Conservation (phyloP, 1,140 invertebrate species). For the Stenopsyche tienmushanensis region DNA sequence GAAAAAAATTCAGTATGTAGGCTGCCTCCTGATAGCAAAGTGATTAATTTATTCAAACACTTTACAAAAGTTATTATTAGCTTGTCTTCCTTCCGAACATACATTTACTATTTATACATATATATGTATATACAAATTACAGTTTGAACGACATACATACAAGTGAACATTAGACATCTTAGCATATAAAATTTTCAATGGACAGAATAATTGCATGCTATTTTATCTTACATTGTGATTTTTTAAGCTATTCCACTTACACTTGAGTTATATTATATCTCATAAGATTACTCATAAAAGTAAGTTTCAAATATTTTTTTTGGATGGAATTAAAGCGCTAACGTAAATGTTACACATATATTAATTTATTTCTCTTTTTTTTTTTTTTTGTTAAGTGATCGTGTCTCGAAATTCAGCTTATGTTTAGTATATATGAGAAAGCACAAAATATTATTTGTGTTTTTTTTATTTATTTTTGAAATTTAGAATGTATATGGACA, state of each 20-base stretch:
- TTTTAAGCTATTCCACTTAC: constrained; percentile 35
- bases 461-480: not conserved
- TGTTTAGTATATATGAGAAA: constrained; percentile 8
- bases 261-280: constrained; percentile 34
- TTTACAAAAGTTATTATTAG: not conserved
- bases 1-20: constrained; percentile 4
- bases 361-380: not conserved
- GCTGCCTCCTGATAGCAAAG: not conserved
- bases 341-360: constrained; percentile 29
- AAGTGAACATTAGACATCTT: constrained; percentile 26
- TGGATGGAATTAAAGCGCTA: constrained; percentile 41
- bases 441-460: constrained; percentile 24
- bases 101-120: constrained; percentile 15
- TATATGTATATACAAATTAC: constrained; percentile 26
- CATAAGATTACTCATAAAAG: constrained; percentile 39
- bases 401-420: constrained; percentile 12
- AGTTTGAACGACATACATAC: constrained; percentile 29
- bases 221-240: constrained; percentile 39
- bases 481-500: constrained; percentile 31
- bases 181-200: constrained; percentile 40
- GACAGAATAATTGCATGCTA: constrained; percentile 42
- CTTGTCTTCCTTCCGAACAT: not conserved
- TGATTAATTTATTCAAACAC: not conserved
- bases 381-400: constrained; percentile 1
- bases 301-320: constrained; percentile 31